A percentile compares a stretch with the other conserved stretches of the same genome.
Conservation (phyloP, 2,113 vertebrate species). For the Odontophorus gujanensis region DNA sequence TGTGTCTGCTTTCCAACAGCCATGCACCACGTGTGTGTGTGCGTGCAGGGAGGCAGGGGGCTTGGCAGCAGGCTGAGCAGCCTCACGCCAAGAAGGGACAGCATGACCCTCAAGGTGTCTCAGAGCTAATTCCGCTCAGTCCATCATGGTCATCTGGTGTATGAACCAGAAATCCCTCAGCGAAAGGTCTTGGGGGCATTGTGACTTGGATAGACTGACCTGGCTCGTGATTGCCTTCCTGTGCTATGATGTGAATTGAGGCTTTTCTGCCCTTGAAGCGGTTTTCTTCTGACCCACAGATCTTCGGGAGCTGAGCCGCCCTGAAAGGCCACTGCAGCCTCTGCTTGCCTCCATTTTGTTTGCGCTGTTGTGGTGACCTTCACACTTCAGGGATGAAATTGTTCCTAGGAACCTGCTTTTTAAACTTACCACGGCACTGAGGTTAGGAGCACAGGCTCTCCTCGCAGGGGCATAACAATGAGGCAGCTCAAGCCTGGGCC, state of each 20-base stretch:
- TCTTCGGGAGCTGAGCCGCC: constrained; percentile 24
- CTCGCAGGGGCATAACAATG: not conserved
- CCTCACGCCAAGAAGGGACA: not conserved
- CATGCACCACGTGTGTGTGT: not conserved
- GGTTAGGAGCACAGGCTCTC: not conserved
- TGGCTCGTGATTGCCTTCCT: constrained; percentile 21
- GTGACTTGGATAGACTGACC: not conserved
- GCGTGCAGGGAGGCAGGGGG: not conserved
- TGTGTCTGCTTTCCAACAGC: not conserved
- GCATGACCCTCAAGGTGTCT: not conserved
- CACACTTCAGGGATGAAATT: constrained; percentile 55
- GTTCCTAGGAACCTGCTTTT: constrained; percentile 55
- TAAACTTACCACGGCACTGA: not conserved
- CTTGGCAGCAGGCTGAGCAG: not conserved
- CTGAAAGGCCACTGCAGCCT: constrained; percentile 16
- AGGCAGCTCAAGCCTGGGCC: not conserved
- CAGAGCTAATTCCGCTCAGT: not conserved
- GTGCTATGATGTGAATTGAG: not conserved
- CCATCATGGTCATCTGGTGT: not conserved
- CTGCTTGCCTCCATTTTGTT: constrained; percentile 56
- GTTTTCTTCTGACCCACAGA: constrained; percentile 51
- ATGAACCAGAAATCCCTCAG: constrained; percentile 8
- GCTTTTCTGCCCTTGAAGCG: constrained; percentile 29
- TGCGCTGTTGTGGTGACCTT: constrained; percentile 68
- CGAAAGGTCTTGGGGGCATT: not conserved